Base-by-base conservation (phyloP, 2,888 invertebrate genomes). In the Dexiosoma caninum region DNA sequence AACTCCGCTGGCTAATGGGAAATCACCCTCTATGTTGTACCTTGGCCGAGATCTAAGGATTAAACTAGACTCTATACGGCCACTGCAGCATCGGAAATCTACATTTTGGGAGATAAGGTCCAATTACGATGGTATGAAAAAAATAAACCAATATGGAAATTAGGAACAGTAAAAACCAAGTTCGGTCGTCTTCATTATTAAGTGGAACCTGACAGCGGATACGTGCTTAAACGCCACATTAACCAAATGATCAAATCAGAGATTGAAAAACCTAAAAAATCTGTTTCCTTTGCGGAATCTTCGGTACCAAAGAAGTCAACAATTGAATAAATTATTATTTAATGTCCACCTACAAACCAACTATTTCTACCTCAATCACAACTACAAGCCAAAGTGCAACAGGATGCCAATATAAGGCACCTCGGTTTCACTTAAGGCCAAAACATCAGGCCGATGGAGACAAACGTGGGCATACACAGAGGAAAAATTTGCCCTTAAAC, bases 1-100 rank as follows among this genome's bases (percentile, higher is more conserved):
- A 57, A 81, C 74, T 12, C 77, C 77, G 2, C 16, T 81, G 19
- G 44, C 35, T 4, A 59, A 44, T 30, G 67, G 67, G 4, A 12
- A 72, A 44, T 67, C 49, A n/a, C 76, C 76, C 37, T 51, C 76
- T 7, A 32, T 72, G 67, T 53, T 78, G 19, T 71, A 78, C 40
- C 44, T 78, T 5, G 40, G 51, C 10, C 27, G 72, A 40, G 42
- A 67, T 16, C 14, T 78, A 7, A 23, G 60, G 16, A 78, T 67
- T 2, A 62, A 67, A 72, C 44, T 78, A 8, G 71, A 78, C 59
- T 59, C 59, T 9, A 49, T 72, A 9, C 35, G 55, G 27, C 74
- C 64, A 35, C 9, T n/a, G 16, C 35, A 49, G 12, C 19, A 46
- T 30, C 21, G 27, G 14, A 49, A 64, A 64, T 14, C 64, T 23